Percentiles rank a stretch among this genome's conserved stretches.
These are phyloP conservation scores for Scaptomyza montana DNA, from an alignment of 1,140 invertebrate species.

Conservation along the genomic window DNA sequence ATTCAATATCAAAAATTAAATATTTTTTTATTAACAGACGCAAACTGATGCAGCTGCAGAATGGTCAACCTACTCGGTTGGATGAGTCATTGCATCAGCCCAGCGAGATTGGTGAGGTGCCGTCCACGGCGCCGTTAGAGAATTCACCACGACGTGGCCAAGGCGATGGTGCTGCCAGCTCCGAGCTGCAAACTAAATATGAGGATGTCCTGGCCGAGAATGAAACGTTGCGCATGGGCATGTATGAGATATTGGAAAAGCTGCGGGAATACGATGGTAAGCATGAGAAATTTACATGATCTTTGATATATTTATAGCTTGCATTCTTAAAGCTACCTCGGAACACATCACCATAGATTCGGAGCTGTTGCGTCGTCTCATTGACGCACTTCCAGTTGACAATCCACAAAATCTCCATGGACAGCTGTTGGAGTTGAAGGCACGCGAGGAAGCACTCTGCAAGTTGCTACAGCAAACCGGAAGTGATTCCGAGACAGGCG, in stretches of 20 bases:
- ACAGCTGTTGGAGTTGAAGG: conserved; percentile 85
- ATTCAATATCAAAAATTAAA: background rate
- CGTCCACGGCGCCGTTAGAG: conserved; percentile 50
- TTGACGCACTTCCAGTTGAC: conserved; percentile 84
- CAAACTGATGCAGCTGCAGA: conserved; percentile 52
- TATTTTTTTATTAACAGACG: conserved; percentile 22
- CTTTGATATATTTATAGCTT: background rate
- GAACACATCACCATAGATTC: conserved; percentile 85
- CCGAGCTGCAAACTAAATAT: conserved; percentile 73
- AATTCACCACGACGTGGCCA: conserved; percentile 64
- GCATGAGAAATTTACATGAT: background rate
- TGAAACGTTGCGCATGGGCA: conserved; percentile 86
- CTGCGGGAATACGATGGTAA: conserved; percentile 86
- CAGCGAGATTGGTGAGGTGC: conserved; percentile 68
- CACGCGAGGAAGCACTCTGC: conserved; percentile 86
- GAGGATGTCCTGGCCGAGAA: conserved; percentile 86
- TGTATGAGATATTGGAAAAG: conserved; percentile 87
- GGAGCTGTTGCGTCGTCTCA: conserved; percentile 85
- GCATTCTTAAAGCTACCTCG: conserved; percentile 59
- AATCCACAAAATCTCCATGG: conserved; percentile 85
- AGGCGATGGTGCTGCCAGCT: conserved; percentile 70
- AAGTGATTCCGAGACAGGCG: conserved; percentile 63
- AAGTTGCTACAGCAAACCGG: conserved; percentile 67
- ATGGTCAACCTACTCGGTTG: conserved; percentile 4
- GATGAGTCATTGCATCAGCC: conserved; percentile 47